Conservation (phyloP, 2,888 invertebrate species). For the Orgyia antiqua region DNA sequence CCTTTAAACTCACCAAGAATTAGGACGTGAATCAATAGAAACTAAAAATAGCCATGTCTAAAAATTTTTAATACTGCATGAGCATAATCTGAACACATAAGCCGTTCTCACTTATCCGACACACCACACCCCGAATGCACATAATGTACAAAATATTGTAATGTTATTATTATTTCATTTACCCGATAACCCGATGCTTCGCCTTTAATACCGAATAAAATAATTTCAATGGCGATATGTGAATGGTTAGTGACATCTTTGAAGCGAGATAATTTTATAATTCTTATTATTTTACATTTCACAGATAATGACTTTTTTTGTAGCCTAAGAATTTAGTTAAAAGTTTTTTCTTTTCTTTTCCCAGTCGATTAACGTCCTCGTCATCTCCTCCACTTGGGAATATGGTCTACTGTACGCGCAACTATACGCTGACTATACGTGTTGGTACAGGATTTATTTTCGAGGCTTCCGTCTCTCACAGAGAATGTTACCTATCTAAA, state of each 20-base stretch:
- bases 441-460: no score
- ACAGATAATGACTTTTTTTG: background rate
- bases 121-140: slow-evolving; percentile 61
- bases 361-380: no score
- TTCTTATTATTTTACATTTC: slow-evolving; percentile 24
- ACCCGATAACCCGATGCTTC: slow-evolving; percentile 56
- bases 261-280: slow-evolving; percentile 29
- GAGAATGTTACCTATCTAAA: no score
- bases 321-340: no score
- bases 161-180: slow-evolving; percentile 71
- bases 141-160: slow-evolving; percentile 74
- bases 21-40: no score
- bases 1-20: no score
- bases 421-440: no score
- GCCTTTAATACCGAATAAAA: slow-evolving; percentile 53
- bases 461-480: no score
- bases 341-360: no score
- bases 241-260: slow-evolving; percentile 46
- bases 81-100: slow-evolving; percentile 50
- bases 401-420: no score
- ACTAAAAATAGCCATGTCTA: slow-evolving; percentile 3
- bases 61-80: slow-evolving; percentile 25
- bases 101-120: slow-evolving; percentile 54
- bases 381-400: no score
- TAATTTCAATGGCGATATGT: slow-evolving; percentile 56